These are phyloP conservation scores for Lonchura striata DNA, from an alignment of 2,113 vertebrate genomes.

Conservation along the genomic window DNA sequence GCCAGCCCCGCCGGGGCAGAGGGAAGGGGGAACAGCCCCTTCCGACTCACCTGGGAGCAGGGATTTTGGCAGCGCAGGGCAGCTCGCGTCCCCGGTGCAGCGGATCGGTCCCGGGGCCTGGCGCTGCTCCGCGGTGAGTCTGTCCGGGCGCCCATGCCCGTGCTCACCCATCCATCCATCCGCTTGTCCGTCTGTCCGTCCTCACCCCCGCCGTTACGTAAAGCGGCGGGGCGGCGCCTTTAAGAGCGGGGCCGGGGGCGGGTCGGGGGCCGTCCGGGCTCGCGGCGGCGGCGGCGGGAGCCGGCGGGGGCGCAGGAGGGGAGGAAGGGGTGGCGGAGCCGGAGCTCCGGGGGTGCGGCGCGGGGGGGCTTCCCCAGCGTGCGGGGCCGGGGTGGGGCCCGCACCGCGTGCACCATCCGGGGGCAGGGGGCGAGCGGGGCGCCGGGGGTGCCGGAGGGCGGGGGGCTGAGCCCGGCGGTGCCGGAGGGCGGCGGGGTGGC, in stretches of 20 bases:
- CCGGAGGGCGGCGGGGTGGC: too few species aligned
- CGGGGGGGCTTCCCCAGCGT: not conserved
- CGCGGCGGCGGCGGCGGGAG: not conserved
- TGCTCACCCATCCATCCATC: not conserved
- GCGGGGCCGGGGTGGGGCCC: not conserved
- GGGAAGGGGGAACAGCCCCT: not conserved
- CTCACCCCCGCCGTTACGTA: not conserved
- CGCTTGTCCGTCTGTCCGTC: not conserved
- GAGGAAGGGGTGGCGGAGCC: not conserved
- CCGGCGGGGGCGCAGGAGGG: not conserved
- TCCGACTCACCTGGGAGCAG: not conserved
- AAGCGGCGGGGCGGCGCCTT: not conserved
- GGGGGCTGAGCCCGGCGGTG: too few species aligned
- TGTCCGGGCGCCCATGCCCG: not conserved
- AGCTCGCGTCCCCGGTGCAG: not conserved
- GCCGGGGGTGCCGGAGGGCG: too few species aligned
- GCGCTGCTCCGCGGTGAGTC: not conserved
- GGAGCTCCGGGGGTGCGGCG: not conserved
- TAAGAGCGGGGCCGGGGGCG: conserved; percentile 6
- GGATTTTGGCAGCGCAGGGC: not conserved
- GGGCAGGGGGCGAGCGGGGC: not conserved
- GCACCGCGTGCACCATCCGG: not conserved
- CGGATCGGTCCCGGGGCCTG: not conserved
- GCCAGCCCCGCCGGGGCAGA: not conserved
- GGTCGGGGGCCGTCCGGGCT: not conserved